Evolutionary conservation across 2,888 invertebrate species (phyloP), one percentile per base, ranked within the genome.

Genomic region (Chymomyza fuscimana): DNA sequence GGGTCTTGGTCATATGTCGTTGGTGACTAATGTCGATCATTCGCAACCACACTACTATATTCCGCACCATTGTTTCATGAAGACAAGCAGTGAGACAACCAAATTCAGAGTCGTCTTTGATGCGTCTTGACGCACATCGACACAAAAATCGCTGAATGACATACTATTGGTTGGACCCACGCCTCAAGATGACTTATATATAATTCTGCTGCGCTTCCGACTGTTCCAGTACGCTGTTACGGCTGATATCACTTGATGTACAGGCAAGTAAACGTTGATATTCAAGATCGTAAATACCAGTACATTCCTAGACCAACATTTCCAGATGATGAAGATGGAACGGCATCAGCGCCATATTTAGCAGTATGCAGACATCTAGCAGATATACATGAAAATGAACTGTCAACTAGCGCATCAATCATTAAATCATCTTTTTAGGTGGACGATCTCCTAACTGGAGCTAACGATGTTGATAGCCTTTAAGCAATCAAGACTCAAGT

Each of bases 1-100:
- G 58, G n/a, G 60, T 74, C 63, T 80, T 94, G 94, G 67, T 90
- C 92, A 50, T 93, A 92, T 78, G 71, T 58, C 36, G 15, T 32
- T 36, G n/a, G n/a, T n/a, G n/a, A n/a, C n/a, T n/a, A n/a, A n/a
- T n/a, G n/a, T n/a, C n/a, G n/a, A n/a, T n/a, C n/a, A n/a, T n/a
- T n/a, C n/a, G n/a, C n/a, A n/a, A n/a, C n/a, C n/a, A n/a, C n/a
- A n/a, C 63, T n/a, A n/a, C n/a, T n/a, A n/a, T n/a, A n/a, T n/a
- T n/a, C n/a, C n/a, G n/a, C n/a, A n/a, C n/a, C n/a, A n/a, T n/a
- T n/a, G n/a, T n/a, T n/a, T n/a, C n/a, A n/a, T n/a, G n/a, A n/a
- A n/a, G n/a, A n/a, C n/a, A n/a, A n/a, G n/a, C n/a, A n/a, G n/a
- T n/a, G n/a, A n/a, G 7, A 58, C 67, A 9, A 67, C 62, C 5